Base-by-base conservation (phyloP, 2,888 invertebrate genomes). In the Pinctada fucata region DNA sequence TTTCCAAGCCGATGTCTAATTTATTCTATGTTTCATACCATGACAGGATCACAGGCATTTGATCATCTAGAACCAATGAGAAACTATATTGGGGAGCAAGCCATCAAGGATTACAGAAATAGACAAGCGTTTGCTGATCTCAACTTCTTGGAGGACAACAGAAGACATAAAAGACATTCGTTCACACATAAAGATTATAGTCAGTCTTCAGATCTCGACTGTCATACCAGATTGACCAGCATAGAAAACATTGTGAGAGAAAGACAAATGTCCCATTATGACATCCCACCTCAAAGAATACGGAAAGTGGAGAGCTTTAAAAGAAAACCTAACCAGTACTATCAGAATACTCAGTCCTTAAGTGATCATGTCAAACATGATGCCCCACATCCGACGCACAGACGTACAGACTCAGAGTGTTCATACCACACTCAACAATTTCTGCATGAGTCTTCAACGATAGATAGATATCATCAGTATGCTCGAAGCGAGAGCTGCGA, bases 181-280 rank as follows among this genome's bases (percentile, higher is more conserved):
- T 87, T 88, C 45, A 89, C 89, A 79, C 88, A 89, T 68, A 88
- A 86, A n/a, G 89, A 90, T 76, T 89, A 85, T 76, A 80, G 86
- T 68, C 84, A 85, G 47, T 85, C 86, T 74, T 84, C 85, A 72
- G 83, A 82, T 10, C 84, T 85, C 5, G 78, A 83, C 6, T 87
- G 87, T 50, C 88, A 87, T 64, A 82, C 84, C 10, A 82, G 85
- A 64, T 81, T 89, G 65, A 86, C 85, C 72, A 87, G 88, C 80
- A 89, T 88, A 69, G 89, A 89, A 80, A 88, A 88, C 81, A 82
- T 88, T 13, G 88, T 88, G 63, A 83, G 84, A 64, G 84, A 86
- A 52, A 82, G 87, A 3, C 80, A 88, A 51, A 85, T 88, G 83
- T 86, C 88, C 50, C 84, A 88, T 48, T 90, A 89, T 86, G 90